Percentiles rank a stretch among this genome's conserved stretches.
Evolutionary conservation across 2,888 invertebrate genomes (phyloP).

Genomic region (Germaria angustata): DNA sequence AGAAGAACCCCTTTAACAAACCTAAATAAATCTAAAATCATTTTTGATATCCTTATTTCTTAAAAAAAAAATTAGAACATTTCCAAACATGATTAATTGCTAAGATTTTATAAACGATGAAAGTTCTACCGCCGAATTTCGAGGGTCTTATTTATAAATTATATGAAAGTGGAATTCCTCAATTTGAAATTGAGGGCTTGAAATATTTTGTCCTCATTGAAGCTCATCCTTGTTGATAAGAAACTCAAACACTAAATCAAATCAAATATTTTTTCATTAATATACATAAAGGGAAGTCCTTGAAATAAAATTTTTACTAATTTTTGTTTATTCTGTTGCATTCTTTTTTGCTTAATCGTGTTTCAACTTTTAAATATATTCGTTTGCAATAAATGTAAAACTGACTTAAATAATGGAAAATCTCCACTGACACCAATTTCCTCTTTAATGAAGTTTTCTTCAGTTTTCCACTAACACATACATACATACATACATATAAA

Average conservation of each 20-base stretch:
- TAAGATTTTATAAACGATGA: no score
- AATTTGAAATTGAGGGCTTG: no score
- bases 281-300: conserved; percentile 13
- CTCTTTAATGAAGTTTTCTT: conserved; percentile 50
- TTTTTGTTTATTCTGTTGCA: neutral
- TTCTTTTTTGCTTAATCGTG: conserved; percentile 2
- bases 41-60: no score
- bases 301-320: neutral
- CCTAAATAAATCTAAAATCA: no score
- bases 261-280: neutral
- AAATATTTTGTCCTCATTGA: conserved; percentile 7
- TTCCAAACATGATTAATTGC: no score
- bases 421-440: conserved; percentile 56
- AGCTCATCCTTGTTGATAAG: no score
- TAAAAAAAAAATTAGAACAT: no score
- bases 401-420: conserved; percentile 30
- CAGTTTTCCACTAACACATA: neutral
- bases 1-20: no score
- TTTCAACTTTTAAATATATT: conserved; percentile 38
- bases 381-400: neutral
- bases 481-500: neutral
- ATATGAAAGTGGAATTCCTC: no score
- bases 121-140: no score
- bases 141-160: no score
- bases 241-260: neutral